Evolutionary conservation across 2,113 vertebrate species (phyloP).

Genomic region (Dasyurus viverrinus): DNA sequence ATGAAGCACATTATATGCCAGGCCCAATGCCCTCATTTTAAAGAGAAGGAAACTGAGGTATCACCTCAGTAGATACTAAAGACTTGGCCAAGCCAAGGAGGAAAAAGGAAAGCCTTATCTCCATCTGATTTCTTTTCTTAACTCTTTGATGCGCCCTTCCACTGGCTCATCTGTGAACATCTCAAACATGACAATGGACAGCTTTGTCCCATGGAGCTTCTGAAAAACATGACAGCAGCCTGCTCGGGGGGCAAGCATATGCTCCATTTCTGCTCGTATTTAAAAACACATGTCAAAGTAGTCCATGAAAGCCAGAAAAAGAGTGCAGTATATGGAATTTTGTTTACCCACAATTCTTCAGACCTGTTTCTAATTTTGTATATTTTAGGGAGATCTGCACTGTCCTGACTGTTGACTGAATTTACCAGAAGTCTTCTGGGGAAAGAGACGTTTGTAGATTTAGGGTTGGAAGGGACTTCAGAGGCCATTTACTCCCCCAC

Average conservation of each 20-base stretch:
- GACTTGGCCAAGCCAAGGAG: background rate
- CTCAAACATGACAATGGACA: slow-evolving; percentile 9
- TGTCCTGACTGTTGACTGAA: background rate
- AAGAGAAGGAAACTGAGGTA: background rate
- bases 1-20: background rate
- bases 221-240: slow-evolving; percentile 30
- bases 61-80: background rate
- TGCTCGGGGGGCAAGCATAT: background rate
- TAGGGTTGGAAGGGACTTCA: background rate
- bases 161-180: slow-evolving; percentile 19
- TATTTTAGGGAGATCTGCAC: background rate
- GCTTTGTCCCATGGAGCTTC: background rate
- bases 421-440: slow-evolving; percentile 25
- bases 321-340: background rate
- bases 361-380: slow-evolving; percentile 12
- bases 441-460: background rate
- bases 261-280: background rate
- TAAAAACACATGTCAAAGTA: slow-evolving; percentile 3
- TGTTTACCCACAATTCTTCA: slow-evolving; percentile 5
- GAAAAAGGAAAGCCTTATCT: background rate
- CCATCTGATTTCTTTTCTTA: background rate
- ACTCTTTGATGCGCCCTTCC: background rate
- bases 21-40: background rate
- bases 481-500: background rate
- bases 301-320: background rate